These are phyloP conservation scores for Andrena fulva DNA, from an alignment of 2,888 invertebrate genomes.

Conservation along the genomic window DNA sequence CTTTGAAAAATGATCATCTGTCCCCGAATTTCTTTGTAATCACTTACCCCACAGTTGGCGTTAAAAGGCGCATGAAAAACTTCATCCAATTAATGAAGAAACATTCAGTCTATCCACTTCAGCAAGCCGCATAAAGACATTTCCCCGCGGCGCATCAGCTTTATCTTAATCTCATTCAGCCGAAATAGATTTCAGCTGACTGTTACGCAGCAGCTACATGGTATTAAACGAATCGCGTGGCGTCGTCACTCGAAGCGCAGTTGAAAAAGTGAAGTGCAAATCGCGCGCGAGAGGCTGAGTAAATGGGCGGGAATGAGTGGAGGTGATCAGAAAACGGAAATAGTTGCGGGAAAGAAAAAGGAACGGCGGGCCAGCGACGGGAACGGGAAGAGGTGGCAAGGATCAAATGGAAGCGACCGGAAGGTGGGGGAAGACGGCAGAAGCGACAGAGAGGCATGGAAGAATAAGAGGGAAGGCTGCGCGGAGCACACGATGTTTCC, in stretches of 20 bases:
- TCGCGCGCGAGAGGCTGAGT: constrained; percentile 17
- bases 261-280: constrained; percentile 23
- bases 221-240: constrained; percentile 38
- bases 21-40: no score
- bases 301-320: constrained; percentile 41
- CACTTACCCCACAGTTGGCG: no score
- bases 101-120: no score
- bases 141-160: neutral
- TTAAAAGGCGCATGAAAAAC: no score
- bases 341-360: constrained; percentile 36
- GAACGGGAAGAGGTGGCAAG: constrained; percentile 27
- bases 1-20: no score
- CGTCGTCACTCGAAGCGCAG: constrained; percentile 12
- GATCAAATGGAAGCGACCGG: constrained; percentile 60
- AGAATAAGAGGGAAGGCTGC: constrained; percentile 68
- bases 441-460: constrained; percentile 37
- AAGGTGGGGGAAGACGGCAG: constrained; percentile 47
- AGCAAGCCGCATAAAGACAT: neutral
- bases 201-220: constrained; percentile 17
- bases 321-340: constrained; percentile 60
- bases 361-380: constrained; percentile 12
- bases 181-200: constrained; percentile 33
- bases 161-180: constrained; percentile 14
- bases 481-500: constrained; percentile 71
- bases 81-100: no score